Percentiles rank a stretch among this genome's conserved stretches.
phyloP scores from a whole-genome alignment of 2,888 invertebrate genomes.

The Hybos culiciformis region DNA sequence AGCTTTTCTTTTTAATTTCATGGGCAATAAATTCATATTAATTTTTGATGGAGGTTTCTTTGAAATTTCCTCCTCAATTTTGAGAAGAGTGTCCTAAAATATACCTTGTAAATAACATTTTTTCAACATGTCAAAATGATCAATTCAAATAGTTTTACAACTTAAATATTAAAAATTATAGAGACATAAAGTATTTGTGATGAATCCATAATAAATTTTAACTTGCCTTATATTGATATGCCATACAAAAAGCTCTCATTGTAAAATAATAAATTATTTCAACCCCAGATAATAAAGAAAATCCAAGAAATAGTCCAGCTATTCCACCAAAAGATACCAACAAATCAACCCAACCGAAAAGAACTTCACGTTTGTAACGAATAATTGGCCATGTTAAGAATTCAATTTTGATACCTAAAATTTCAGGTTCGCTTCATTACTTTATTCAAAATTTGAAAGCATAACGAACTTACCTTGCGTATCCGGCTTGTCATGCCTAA shows the following conservation, averaged over 20 bases:
- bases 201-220: no score
- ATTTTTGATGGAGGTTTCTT: no score
- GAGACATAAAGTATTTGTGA: no score
- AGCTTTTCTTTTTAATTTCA: no score
- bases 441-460: constrained; percentile 8
- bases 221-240: constrained; percentile 31
- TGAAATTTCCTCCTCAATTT: no score
- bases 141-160: no score
- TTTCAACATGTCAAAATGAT: no score
- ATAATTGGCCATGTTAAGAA: constrained; percentile 67
- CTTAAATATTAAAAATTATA: no score
- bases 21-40: no score
- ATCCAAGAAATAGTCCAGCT: constrained; percentile 44
- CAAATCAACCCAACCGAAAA: constrained; percentile 74
- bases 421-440: constrained; percentile 20
- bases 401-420: constrained; percentile 32
- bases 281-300: constrained; percentile 60
- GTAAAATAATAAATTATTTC: constrained; percentile 68
- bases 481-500: constrained; percentile 11
- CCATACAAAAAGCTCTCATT: constrained; percentile 42
- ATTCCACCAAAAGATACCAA: constrained; percentile 45
- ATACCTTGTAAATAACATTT: no score
- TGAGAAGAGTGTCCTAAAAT: no score
- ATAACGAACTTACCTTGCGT: neutral
- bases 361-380: constrained; percentile 62